Percentiles rank a stretch among this genome's conserved stretches.
phyloP scores from a whole-genome alignment of 2,888 invertebrate genomes.

The Chaetogeoica ovagalla region DNA sequence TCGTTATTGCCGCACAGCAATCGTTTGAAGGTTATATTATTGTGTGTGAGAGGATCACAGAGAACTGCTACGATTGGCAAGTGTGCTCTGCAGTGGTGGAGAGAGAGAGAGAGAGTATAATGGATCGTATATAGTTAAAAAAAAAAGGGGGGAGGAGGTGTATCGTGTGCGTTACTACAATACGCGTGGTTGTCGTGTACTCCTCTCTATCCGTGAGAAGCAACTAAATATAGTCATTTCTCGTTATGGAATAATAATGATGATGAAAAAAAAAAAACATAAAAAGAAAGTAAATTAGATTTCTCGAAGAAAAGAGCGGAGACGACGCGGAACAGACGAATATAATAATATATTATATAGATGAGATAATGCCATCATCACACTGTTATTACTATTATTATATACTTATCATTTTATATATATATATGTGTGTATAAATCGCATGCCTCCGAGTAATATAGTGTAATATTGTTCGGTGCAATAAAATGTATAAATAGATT shows the following conservation, averaged over 20 bases:
- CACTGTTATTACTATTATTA: conserved; percentile 35
- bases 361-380: conserved; percentile 7
- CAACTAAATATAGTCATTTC: conserved; percentile 14
- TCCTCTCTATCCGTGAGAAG: conserved; percentile 39
- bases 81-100: neutral
- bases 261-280: neutral
- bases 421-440: too few relatives aligned
- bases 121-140: neutral
- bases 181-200: conserved; percentile 33
- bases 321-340: neutral
- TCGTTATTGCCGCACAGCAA: neutral
- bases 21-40: conserved; percentile 36
- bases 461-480: conserved; percentile 11
- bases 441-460: conserved; percentile 17
- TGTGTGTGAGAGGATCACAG: conserved; percentile 19
- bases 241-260: conserved; percentile 18
- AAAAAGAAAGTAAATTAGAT: conserved; percentile 37
- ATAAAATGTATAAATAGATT: conserved; percentile 3
- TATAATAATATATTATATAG: neutral
- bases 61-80: conserved; percentile 23
- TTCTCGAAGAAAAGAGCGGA: conserved; percentile 32
- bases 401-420: conserved; percentile 4
- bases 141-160: conserved; percentile 7
- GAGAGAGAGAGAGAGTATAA: conserved; percentile 2
- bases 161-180: conserved; percentile 10